Conservation (phyloP, 2,797 vertebrate genomes). For the Yasuhikotakia modesta region DNA sequence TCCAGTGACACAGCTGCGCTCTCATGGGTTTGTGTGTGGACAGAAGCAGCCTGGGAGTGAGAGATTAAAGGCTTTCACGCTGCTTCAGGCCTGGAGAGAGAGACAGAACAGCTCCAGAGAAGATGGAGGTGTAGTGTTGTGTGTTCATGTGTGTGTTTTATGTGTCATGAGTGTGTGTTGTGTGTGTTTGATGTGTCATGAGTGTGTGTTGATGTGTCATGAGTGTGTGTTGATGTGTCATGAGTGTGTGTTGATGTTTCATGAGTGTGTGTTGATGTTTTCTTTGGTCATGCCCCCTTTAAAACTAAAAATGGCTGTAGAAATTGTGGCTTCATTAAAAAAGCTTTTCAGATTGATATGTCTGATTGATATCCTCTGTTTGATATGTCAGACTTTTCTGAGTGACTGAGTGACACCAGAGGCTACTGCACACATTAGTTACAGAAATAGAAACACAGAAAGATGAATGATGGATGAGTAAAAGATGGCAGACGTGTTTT, state of each 20-base stretch:
- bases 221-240: no score
- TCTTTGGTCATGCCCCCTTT: neutral
- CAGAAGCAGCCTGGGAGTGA: constrained; percentile 67
- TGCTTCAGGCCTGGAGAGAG: constrained; percentile 61
- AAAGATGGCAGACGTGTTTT: constrained; percentile 3
- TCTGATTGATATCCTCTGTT: no score
- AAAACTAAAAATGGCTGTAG: no score
- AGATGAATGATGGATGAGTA: constrained; percentile 8
- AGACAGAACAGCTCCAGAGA: neutral
- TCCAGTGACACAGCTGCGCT: constrained; percentile 73
- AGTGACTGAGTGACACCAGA: constrained; percentile 18
- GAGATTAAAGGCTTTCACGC: constrained; percentile 72
- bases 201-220: neutral
- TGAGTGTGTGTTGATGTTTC: no score
- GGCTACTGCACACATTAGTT: constrained; percentile 10
- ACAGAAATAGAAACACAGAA: constrained; percentile 8
- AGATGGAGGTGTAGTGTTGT: neutral
- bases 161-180: neutral
- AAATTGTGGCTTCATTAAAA: no score
- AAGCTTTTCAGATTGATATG: no score
- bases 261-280: no score
- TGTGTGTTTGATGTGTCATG: neutral
- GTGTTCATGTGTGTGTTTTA: constrained; percentile 24
- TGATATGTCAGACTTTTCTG: no score
- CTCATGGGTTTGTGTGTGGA: constrained; percentile 67